Base-by-base conservation (phyloP, 2,113 vertebrate genomes). In the Chionomys nivalis region DNA sequence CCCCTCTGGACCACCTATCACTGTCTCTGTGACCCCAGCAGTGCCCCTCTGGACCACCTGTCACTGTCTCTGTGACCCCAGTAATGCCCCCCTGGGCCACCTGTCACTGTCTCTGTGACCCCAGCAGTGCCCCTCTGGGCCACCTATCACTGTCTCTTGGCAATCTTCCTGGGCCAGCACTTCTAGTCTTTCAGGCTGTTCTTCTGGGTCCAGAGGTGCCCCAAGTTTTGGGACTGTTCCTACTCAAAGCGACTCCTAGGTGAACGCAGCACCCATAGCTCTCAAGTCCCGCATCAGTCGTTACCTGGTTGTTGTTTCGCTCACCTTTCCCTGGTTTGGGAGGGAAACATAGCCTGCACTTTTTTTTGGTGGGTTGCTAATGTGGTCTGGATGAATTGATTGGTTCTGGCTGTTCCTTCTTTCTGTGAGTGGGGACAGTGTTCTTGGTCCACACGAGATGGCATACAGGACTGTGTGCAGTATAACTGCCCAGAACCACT, bases 261-360 rank as follows among this genome's bases (percentile, higher is more conserved):
- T 72, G 86, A 0, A 55, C 10, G 17, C 13, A 49, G 86, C 72
- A 68, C 66, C 58, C 13, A 10, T 2, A 36, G 55, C 24, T 66
- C 63, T 72, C 33, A 26, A 63, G 75, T 49, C 28, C 19, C 0
- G 9, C 33, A 68, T 70, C 49, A 6, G 33, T 58, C 36, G 33
- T 68, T 11, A 31, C 8, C 63, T 31, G 42, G 7, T 55, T 86
- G 31, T 33, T 33, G 19, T 47, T 79, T 21, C 55, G 39, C 8
- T 58, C 2, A 1, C 28, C 26, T 92, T 66, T 28, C 86, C 9
- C 68, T 39, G 63, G 33, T 44, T 36, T 10, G 2, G 8, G 58
- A 4, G 36, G 14, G n/a, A 72, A 4, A 3, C 36, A n/a, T 0
- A 19, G 19, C 68, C 17, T 72, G 12, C 19, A 13, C 0, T 9